Evolutionary conservation across 2,797 vertebrate species (phyloP).

Genomic region (Labeo calbasu): DNA sequence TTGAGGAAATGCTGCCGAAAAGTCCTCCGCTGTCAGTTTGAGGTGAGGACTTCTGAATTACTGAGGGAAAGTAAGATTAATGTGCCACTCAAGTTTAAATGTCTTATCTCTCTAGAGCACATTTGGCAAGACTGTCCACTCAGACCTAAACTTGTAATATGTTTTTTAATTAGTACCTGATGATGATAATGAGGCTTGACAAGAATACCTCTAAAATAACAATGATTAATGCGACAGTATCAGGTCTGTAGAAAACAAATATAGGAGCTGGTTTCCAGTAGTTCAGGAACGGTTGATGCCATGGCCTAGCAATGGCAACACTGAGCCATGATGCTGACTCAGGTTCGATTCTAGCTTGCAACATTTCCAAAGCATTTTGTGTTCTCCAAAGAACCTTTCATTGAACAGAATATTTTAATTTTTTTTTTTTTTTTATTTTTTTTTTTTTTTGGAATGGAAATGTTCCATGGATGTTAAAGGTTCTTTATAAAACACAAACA

Average conservation of each 20-base stretch:
- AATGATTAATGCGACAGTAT: conserved; percentile 29
- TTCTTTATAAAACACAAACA: too few species aligned
- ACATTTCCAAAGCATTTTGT: neutral
- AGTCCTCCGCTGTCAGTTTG: conserved; percentile 35
- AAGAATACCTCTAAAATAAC: conserved; percentile 23
- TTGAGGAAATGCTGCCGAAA: conserved; percentile 44
- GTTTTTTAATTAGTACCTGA: conserved; percentile 41
- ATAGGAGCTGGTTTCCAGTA: neutral
- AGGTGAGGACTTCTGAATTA: conserved; percentile 47
- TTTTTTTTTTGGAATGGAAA: neutral
- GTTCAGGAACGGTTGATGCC: neutral
- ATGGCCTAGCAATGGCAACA: neutral
- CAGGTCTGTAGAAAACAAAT: conserved; percentile 21
- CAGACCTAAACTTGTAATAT: conserved; percentile 31
- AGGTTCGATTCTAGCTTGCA: neutral
- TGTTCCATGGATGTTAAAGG: neutral
- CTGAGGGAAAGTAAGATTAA: conserved; percentile 56
- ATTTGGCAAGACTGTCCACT: conserved; percentile 22
- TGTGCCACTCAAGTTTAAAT: conserved; percentile 43
- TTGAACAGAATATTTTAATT: too few species aligned
- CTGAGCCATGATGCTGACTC: neutral
- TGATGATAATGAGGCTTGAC: conserved; percentile 40
- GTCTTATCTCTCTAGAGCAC: conserved; percentile 50
- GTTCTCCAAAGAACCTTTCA: too few species aligned
- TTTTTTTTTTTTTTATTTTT: too few species aligned